These are phyloP conservation scores for Ophiodon elongatus DNA, from an alignment of 2,113 vertebrate genomes.

Conservation along the genomic window DNA sequence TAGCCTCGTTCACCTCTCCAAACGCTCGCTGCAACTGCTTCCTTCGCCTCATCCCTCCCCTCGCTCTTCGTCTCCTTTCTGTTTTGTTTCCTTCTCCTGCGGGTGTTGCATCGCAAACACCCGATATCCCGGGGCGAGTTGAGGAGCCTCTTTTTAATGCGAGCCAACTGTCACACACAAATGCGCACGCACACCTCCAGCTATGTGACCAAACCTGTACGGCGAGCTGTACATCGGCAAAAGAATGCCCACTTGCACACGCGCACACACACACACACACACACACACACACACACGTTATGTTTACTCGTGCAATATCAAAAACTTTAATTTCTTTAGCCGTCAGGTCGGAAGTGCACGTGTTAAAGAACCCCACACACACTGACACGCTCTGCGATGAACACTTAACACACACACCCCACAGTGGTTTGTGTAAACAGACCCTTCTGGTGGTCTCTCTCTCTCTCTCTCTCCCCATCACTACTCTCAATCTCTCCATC, in stretches of 20 bases:
- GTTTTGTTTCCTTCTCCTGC: conserved; percentile 51
- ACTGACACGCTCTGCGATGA: not conserved
- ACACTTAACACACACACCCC: conserved; percentile 40
- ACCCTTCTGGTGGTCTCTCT: conserved; percentile 33
- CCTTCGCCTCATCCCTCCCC: conserved; percentile 23
- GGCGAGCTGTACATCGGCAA: conserved; percentile 1
- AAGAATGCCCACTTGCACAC: not conserved
- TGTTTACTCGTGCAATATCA: conserved; percentile 34
- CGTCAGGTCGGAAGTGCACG: not conserved
- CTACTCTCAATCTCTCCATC: conserved; percentile 44
- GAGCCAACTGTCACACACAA: conserved; percentile 58
- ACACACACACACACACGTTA: not conserved
- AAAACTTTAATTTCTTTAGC: conserved; percentile 4
- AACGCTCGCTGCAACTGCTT: not conserved
- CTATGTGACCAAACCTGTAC: conserved; percentile 45
- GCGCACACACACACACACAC: too few species aligned
- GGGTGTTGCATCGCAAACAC: conserved; percentile 54
- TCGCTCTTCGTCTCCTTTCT: conserved; percentile 21
- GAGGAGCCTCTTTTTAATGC: conserved; percentile 56
- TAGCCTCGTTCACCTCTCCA: conserved; percentile 30
- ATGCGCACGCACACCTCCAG: conserved; percentile 40
- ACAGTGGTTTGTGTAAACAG: conserved; percentile 28
- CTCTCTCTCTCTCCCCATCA: not conserved
- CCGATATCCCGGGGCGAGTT: conserved; percentile 40
- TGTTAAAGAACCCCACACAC: not conserved